Percentiles rank a stretch among this genome's conserved stretches.
Evolutionary conservation across 2,113 vertebrate genomes (phyloP).

Genomic region (Arvicanthis niloticus): DNA sequence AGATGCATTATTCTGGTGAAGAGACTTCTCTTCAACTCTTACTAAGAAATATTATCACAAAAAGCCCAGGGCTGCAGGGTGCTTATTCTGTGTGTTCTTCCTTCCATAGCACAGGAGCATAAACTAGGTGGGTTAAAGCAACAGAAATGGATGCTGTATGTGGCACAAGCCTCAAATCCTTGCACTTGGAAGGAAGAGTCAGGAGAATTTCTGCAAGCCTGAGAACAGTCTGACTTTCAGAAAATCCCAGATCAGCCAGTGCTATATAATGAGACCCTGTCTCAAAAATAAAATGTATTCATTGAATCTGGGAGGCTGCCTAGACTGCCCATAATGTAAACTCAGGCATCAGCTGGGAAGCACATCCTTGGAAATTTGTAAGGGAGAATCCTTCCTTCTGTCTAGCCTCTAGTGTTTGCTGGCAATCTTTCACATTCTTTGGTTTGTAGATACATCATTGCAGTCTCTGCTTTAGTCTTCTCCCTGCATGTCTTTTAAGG

Average conservation of each 20-base stretch:
- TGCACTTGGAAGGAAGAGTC: neutral
- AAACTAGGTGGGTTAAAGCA: conserved; percentile 16
- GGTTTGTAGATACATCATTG: neutral
- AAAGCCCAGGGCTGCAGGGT: conserved; percentile 26
- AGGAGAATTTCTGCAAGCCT: neutral
- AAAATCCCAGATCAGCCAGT: neutral
- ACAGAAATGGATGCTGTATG: neutral
- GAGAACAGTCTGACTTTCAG: neutral
- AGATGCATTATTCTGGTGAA: conserved; percentile 39
- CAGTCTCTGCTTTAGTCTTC: conserved; percentile 39
- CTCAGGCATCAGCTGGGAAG: neutral
- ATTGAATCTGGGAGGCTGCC: conserved; percentile 35
- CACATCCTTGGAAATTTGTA: neutral
- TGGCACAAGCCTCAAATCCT: neutral
- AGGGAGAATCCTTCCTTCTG: conserved; percentile 7
- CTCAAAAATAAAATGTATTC: conserved; percentile 18
- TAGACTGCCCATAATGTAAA: neutral
- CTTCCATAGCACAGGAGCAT: conserved; percentile 47
- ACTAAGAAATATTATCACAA: conserved; percentile 47
- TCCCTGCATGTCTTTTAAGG: neutral
- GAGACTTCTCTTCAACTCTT: neutral
- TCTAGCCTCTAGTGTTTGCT: conserved; percentile 31
- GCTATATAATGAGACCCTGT: neutral
- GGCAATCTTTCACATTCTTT: neutral
- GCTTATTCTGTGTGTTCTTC: conserved; percentile 50